Percentiles rank a stretch among this genome's conserved stretches.
Evolutionary conservation across 2,113 vertebrate genomes (phyloP).

Genomic region (Conger conger): DNA sequence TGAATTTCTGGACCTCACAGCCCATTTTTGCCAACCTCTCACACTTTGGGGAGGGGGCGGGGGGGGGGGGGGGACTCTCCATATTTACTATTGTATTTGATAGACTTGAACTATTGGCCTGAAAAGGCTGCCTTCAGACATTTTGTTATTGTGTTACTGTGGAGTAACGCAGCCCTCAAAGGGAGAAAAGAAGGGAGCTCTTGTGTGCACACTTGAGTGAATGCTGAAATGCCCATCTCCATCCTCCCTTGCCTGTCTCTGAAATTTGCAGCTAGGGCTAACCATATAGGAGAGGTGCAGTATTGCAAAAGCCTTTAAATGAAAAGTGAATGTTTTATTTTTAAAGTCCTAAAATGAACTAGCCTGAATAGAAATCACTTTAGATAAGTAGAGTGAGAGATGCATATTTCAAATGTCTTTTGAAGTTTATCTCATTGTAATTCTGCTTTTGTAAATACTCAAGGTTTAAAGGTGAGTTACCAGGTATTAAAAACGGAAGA

Average conservation of each 20-base stretch:
- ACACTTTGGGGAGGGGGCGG: slow-evolving; percentile 19
- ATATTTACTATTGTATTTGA: slow-evolving; percentile 58
- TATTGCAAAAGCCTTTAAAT: slow-evolving; percentile 65
- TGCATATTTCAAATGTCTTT: slow-evolving; percentile 54
- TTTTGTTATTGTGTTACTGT: slow-evolving; percentile 51
- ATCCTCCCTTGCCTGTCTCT: slow-evolving; percentile 43
- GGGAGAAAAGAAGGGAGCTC: slow-evolving; percentile 11
- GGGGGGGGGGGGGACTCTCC: slow-evolving; percentile 25
- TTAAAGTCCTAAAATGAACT: slow-evolving; percentile 39
- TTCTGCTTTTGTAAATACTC: slow-evolving; percentile 52
- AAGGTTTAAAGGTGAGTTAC: neutral
- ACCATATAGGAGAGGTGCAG: slow-evolving; percentile 44
- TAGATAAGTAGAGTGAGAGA: slow-evolving; percentile 32
- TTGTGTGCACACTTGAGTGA: slow-evolving; percentile 14
- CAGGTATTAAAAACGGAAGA: neutral
- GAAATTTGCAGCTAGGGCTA: slow-evolving; percentile 50
- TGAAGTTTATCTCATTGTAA: slow-evolving; percentile 39
- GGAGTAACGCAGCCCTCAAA: slow-evolving; percentile 28
- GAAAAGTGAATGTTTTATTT: slow-evolving; percentile 50
- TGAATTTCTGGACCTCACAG: slow-evolving; percentile 34
- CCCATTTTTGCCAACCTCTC: slow-evolving; percentile 39
- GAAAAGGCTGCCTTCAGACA: slow-evolving; percentile 64
- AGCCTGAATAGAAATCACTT: slow-evolving; percentile 37
- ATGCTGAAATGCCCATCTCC: slow-evolving; percentile 40
- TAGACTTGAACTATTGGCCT: slow-evolving; percentile 66